Evolutionary conservation across 2,113 vertebrate genomes (phyloP).

Genomic region (Amphiprion ocellaris): DNA sequence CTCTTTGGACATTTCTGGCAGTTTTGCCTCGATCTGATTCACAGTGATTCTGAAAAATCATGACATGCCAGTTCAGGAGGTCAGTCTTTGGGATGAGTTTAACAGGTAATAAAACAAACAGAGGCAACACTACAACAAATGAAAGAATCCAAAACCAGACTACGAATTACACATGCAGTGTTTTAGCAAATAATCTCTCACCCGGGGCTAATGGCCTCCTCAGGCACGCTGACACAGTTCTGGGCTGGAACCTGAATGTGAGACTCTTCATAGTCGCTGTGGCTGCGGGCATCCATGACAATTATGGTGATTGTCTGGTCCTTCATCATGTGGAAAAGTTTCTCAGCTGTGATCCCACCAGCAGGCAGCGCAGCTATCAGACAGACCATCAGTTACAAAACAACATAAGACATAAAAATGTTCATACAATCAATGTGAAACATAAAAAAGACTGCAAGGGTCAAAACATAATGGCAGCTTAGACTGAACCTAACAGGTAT

Average conservation of each 20-base stretch:
- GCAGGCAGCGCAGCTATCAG: constrained; percentile 67
- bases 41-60: constrained; percentile 89
- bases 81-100: background rate
- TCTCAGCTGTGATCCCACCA: constrained; percentile 91
- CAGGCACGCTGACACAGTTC: constrained; percentile 90
- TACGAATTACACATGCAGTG: background rate
- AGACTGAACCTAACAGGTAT: background rate
- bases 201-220: constrained; percentile 95
- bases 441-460: background rate
- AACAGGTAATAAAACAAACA: background rate
- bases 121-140: background rate
- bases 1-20: constrained; percentile 90
- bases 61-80: background rate
- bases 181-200: constrained; percentile 63
- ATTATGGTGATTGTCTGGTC: constrained; percentile 89
- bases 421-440: background rate
- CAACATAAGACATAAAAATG: background rate
- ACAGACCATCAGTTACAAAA: background rate
- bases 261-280: constrained; percentile 91
- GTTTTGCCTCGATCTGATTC: constrained; percentile 90
- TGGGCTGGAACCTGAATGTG: constrained; percentile 87
- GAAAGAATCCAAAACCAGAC: background rate
- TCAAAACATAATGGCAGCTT: background rate
- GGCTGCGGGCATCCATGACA: constrained; percentile 93
- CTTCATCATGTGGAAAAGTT: constrained; percentile 92